Conservation (phyloP, 2,797 vertebrate genomes). For the Coregonus ussuriensis region DNA sequence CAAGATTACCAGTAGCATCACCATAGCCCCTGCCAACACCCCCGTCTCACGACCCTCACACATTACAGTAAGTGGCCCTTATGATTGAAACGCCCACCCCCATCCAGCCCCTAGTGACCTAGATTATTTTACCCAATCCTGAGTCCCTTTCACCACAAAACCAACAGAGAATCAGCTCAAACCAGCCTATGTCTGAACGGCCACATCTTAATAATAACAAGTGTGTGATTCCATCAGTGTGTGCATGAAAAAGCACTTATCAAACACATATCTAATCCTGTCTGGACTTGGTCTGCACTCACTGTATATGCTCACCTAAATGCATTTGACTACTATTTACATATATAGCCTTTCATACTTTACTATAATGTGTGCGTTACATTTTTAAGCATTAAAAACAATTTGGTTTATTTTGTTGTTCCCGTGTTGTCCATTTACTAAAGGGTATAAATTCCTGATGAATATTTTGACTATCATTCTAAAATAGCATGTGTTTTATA, state of each 20-base stretch:
- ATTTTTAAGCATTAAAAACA: slow-evolving; percentile 53
- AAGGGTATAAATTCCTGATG: slow-evolving; percentile 1
- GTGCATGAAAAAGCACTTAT: not conserved
- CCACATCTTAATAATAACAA: not conserved
- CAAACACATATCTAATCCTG: too few relatives aligned
- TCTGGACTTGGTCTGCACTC: too few relatives aligned
- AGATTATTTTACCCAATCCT: not conserved
- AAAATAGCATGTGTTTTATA: too few relatives aligned
- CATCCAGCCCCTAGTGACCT: not conserved
- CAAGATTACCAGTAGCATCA: slow-evolving; percentile 97
- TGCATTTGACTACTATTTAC: not conserved
- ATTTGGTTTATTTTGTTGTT: slow-evolving; percentile 13
- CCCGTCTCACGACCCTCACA: slow-evolving; percentile 63
- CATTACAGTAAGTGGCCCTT: slow-evolving; percentile 63
- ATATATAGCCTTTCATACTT: not conserved
- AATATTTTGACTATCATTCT: not conserved
- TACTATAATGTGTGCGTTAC: slow-evolving; percentile 19
- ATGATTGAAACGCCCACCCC: slow-evolving; percentile 49
- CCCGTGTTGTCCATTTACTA: slow-evolving; percentile 25
- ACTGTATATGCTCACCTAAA: not conserved
- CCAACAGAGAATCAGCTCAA: not conserved
- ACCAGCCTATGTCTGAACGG: not conserved
- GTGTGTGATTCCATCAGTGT: not conserved
- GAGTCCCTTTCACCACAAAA: not conserved
- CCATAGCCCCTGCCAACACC: slow-evolving; percentile 79